Evolutionary conservation across 2,888 invertebrate species (phyloP), one percentile per base, ranked within the genome.

Genomic region (Tenthredo distinguenda): DNA sequence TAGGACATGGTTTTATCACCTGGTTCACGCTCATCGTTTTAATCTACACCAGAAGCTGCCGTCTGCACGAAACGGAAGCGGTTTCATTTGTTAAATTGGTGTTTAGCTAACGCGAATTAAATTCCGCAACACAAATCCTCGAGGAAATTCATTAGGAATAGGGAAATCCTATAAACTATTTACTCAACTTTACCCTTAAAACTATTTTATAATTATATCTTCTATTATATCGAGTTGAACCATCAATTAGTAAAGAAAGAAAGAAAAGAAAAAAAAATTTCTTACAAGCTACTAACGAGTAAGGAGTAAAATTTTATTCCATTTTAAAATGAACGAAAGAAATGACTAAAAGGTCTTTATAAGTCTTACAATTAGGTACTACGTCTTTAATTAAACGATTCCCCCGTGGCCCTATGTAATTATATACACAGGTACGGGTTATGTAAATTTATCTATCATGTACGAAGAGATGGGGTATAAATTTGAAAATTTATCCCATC

Each of bases 1-100:
- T 87, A 91, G 91, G 88, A 89, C 89, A 90, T 90, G 91, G 90
- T 90, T 91, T 91, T 90, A 91, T 91, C 90, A 89, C 88, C 87
- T 87, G 89, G 87, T 88, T 81, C 47, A 81, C 58, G 81, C 62
- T 81, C 81, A 81, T 62, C 81, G 81, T 81, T 81, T 81, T 81
- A 81, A 81, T 81, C 62, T 81, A 81, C 10, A 50, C 31, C 18
- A 40, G 62, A 81, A 58, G n/a, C 58, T 62, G n/a, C 37, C 62
- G 10, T 37, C 37, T 21, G n/a, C 37, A 40, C 21, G 58, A 40
- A 81, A 26, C 26, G 58, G 31, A 34, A 10, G 5, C 31, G 62
- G 81, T 81, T 81, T 81, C 81, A 81, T 81, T 81, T 81, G 62
- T 62, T 37, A 31, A 62, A 81, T 81, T 81, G 81, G 26, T 58